A percentile compares a stretch with the other conserved stretches of the same genome.
Evolutionary conservation across 2,888 invertebrate species (phyloP).

Genomic region (Sinhomidia bicolor): DNA sequence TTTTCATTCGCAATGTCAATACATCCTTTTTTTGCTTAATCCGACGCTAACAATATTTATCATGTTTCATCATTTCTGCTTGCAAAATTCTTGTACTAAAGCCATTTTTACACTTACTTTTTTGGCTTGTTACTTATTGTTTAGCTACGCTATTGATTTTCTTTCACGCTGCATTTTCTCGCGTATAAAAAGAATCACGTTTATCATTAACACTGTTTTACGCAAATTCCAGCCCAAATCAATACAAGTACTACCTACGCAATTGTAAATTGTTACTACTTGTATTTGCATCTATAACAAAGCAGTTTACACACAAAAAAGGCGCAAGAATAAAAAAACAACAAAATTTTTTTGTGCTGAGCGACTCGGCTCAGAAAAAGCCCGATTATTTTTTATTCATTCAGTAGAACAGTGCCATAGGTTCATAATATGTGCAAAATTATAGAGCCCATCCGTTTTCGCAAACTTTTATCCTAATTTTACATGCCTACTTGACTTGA

Average conservation of each 20-base stretch:
- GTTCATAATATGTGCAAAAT: neutral
- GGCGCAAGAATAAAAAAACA: neutral
- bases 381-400: neutral
- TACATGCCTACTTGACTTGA: neutral
- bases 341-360: too few relatives aligned
- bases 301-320: neutral
- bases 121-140: neutral
- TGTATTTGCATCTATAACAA: neutral
- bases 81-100: neutral
- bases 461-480: conserved; percentile 19
- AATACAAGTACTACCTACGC: too few relatives aligned
- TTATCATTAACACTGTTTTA: neutral
- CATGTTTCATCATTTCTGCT: conserved; percentile 36
- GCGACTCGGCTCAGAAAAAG: too few relatives aligned
- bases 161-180: conserved; percentile 44
- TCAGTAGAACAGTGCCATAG: conserved; percentile 29
- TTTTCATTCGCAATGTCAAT: too few relatives aligned
- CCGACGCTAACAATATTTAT: conserved; percentile 30
- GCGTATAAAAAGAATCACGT: too few relatives aligned
- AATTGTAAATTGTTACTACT: too few relatives aligned
- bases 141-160: conserved; percentile 55
- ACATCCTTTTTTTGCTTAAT: neutral
- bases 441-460: neutral
- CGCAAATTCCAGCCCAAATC: conserved; percentile 27
- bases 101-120: neutral